These are phyloP conservation scores for Pheucticus melanocephalus DNA, from an alignment of 2,113 vertebrate genomes.

Conservation along the genomic window DNA sequence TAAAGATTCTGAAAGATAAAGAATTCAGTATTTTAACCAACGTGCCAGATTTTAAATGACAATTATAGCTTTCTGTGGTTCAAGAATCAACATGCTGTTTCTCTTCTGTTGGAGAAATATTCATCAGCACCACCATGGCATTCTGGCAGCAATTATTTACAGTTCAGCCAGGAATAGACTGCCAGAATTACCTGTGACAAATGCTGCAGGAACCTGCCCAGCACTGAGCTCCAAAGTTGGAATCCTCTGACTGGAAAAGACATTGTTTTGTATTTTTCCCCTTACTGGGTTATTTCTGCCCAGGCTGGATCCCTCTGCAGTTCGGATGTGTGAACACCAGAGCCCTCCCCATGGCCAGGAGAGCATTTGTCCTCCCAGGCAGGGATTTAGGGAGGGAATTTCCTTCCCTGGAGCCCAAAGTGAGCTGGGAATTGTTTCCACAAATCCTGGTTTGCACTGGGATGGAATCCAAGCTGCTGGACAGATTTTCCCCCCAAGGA, in stretches of 20 bases:
- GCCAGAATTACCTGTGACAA: not conserved
- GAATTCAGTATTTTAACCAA: conserved; percentile 59
- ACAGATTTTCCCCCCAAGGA: not conserved
- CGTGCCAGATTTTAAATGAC: conserved; percentile 54
- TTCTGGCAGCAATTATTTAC: conserved; percentile 39
- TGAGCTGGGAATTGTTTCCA: not conserved
- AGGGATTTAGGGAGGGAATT: not conserved
- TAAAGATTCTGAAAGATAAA: conserved; percentile 42
- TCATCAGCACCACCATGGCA: not conserved
- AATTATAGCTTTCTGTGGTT: conserved; percentile 38
- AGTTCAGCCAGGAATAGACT: not conserved
- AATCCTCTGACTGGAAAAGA: not conserved
- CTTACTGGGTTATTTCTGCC: not conserved
- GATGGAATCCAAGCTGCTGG: not conserved
- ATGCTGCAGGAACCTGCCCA: not conserved
- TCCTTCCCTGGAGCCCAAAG: not conserved
- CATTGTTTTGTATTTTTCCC: accelerated
- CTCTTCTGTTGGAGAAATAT: conserved; percentile 57
- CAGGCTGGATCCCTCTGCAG: not conserved
- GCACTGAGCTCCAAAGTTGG: not conserved
- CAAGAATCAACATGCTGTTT: conserved; percentile 33
- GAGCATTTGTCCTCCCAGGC: not conserved
- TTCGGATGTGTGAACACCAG: not conserved
- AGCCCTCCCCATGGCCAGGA: accelerated
- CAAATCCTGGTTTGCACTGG: accelerated